Base-by-base conservation (phyloP, 2,797 vertebrate genomes). In the Eupleurogrammus muticus region DNA sequence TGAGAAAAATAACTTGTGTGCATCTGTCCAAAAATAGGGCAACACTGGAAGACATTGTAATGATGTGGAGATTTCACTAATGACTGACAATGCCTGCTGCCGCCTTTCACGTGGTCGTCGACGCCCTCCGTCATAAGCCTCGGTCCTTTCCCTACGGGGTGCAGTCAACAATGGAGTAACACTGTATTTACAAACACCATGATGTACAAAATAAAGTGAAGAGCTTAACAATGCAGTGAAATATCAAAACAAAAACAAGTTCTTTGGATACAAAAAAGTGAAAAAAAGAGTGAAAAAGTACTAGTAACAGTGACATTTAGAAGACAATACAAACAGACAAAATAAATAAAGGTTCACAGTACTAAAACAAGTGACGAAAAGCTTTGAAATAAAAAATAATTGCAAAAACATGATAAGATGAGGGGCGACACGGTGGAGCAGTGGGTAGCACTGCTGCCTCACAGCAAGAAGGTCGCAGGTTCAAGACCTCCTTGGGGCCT, bases 21-120 rank as follows among this genome's bases (percentile, higher is more conserved):
- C 60, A 58, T 86, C 65, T 71, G 75, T 86, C 75, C 54, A 75
- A 75, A 79, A 66, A 48, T 17, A 68, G 58, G 51, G 60, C 52
- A 63, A 75, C 77, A 60, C 75, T 76, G 89, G 88, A 90, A 91
- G 89, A 92, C 87, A 76, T 23, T 70, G 80, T 62, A 61, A 78
- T 68, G 65, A 78, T 53, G 48, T 47, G 74, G 69, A 19, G 19
- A 16, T 73, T 34, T 75, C 57, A 38, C 11, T 52, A 28, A 68
- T 35, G 66, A 70, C 61, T 3, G 48, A 72, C 77, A 58, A 83
- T 66, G 76, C 79, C 81, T 74, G 73, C 79, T 67, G 73, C 68
- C 68, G 28, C 28, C 28, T 28, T 73, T 53, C 70, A 62, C 81
- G 75, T 77, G 72, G 69, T 38, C 17, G 58, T 36, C 7, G 56